Percentiles rank a stretch among this genome's conserved stretches.
Evolutionary conservation across 2,888 invertebrate genomes (phyloP).

Genomic region (Pandemis heparana): DNA sequence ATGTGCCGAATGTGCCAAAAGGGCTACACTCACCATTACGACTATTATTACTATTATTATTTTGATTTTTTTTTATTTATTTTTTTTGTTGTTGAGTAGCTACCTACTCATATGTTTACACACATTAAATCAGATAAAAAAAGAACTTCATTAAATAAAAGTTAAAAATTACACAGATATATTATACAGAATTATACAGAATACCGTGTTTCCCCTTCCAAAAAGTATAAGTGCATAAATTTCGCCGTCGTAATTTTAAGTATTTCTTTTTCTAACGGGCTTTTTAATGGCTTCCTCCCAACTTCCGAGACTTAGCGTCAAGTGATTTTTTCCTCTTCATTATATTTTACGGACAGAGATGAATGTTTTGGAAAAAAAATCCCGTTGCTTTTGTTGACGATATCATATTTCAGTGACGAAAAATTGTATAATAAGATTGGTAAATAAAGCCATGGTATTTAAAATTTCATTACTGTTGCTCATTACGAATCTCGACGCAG

Average conservation of each 20-base stretch:
- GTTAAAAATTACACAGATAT: no score
- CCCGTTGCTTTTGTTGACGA: slow-evolving; percentile 9
- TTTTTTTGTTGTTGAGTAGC: no score
- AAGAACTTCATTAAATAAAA: no score
- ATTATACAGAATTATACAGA: no score
- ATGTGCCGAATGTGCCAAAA: no score
- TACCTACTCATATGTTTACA: no score
- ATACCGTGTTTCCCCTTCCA: background rate
- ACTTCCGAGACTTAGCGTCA: slow-evolving; percentile 39
- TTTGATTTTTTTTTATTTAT: no score
- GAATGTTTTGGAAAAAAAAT: slow-evolving; percentile 19
- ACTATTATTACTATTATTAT: no score
- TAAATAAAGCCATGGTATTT: background rate
- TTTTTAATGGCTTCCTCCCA: slow-evolving; percentile 40
- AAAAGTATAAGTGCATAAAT: slow-evolving; percentile 21
- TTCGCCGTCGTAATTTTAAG: slow-evolving; percentile 25
- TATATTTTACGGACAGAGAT: slow-evolving; percentile 32
- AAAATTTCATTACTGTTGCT: background rate
- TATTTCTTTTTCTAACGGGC: slow-evolving; percentile 24
- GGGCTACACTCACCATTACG: no score
- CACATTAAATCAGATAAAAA: no score
- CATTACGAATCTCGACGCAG: background rate
- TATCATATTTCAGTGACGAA: background rate
- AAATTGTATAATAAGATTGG: background rate
- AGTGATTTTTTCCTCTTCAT: slow-evolving; percentile 41